Base-by-base conservation (phyloP, 2,888 invertebrate genomes). In the Nesidiocoris tenuis region DNA sequence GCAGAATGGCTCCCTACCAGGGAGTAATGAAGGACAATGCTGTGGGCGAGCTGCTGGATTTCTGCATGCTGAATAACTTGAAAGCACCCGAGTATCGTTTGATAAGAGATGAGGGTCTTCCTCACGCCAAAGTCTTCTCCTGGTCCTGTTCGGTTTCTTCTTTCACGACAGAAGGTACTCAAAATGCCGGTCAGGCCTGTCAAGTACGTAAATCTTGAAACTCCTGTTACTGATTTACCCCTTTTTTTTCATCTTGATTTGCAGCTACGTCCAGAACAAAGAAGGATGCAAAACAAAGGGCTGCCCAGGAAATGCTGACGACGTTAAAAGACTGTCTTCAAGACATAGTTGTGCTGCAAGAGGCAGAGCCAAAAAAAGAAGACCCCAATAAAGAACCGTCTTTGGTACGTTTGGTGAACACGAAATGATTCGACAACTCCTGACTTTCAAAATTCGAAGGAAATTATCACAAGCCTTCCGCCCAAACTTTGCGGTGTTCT, bases 51-150 rank as follows among this genome's bases (percentile, higher is more conserved):
- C 72, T 82, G 16, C 75, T 72, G 80, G 82, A 83, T 59, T 78
- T 85, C 1, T 85, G 85, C 77, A 63, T 78, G 0, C 81, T 81
- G 2, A 82, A 84, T 74, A 86, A 85, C 78, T 84, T 90, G 70
- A 84, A 86, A 18, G 82, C 82, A 16, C 87, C 87, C 1, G 81
- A 83, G 61, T 90, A 88, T 83, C 81, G 82, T 75, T 85, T 87
- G 82, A 85, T 88, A 77, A 86, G 87, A 17, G 90, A 89, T 82
- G 86, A 88, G 79, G 90, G 90, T 61, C 90, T 90, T 18, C 87
- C 90, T 56, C 90, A 91, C 84, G 85, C 85, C 74, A 87, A 88
- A 80, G 84, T 86, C 79, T 91, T 91, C 83, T 89, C 89, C 0
- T 83, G 87, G 79, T 84, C 86, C 77, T 89, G 88, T 80, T 80